These are phyloP conservation scores for Rhingia rostrata DNA, from an alignment of 2,888 invertebrate species.

Conservation along the genomic window DNA sequence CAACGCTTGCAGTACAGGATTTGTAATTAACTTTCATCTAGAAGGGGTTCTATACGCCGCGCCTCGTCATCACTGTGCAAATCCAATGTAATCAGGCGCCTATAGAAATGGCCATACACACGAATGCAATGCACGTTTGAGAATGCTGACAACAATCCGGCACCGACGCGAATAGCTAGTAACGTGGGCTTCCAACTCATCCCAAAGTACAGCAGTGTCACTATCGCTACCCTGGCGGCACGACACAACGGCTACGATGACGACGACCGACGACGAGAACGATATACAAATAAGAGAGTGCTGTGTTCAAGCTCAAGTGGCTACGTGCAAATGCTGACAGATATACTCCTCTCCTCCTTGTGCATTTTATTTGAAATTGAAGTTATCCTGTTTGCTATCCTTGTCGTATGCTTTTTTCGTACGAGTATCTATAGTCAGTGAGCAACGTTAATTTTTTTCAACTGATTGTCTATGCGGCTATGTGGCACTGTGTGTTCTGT, in stretches of 20 bases:
- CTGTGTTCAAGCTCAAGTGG: no score
- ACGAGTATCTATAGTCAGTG: not conserved
- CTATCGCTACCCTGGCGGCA: not conserved
- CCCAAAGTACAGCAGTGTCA: not conserved
- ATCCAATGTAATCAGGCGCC: constrained; percentile 66
- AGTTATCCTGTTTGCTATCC: constrained; percentile 58
- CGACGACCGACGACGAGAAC: constrained; percentile 1
- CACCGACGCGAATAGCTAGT: not conserved
- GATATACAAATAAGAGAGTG: not conserved
- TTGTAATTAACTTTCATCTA: constrained; percentile 64
- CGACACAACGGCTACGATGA: not conserved
- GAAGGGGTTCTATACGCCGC: constrained; percentile 1
- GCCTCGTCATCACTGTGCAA: constrained; percentile 16
- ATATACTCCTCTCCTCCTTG: not conserved
- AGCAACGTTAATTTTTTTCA: constrained; percentile 7
- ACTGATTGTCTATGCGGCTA: constrained; percentile 32
- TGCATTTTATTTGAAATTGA: constrained; percentile 54
- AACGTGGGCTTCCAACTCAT: not conserved
- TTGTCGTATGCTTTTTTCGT: not conserved
- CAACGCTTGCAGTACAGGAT: constrained; percentile 31
- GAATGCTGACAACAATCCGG: constrained; percentile 20
- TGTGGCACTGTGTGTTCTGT: constrained; percentile 40
- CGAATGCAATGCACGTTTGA: constrained; percentile 62
- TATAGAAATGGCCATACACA: constrained; percentile 63
- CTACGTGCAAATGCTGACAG: constrained; percentile 3